Conservation (phyloP, 2,797 vertebrate species). For the Neoniphon sammara region DNA sequence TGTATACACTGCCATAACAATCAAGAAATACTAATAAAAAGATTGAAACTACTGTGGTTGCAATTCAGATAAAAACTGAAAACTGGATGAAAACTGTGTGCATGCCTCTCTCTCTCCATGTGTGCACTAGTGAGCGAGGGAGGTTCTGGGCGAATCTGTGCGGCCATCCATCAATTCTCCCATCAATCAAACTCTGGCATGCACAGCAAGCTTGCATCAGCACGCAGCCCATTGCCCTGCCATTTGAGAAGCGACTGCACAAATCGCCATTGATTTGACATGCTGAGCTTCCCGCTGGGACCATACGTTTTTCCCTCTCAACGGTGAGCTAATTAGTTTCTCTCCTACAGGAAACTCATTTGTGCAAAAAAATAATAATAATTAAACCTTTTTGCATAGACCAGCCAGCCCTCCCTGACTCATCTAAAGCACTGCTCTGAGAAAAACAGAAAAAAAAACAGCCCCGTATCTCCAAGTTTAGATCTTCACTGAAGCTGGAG, state of each 20-base stretch:
- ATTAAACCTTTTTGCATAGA: constrained; percentile 6
- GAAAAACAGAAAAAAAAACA: background rate
- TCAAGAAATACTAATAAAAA: too few relatives aligned
- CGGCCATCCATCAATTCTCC: constrained; percentile 42
- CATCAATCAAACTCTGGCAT: constrained; percentile 34
- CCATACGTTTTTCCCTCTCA: constrained; percentile 19
- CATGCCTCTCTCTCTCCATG: background rate
- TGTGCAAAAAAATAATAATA: constrained; percentile 33
- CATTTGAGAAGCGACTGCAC: constrained; percentile 58
- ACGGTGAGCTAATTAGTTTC: constrained; percentile 53
- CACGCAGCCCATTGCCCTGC: constrained; percentile 25
- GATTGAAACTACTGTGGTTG: too few relatives aligned
- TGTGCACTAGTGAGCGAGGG: background rate
- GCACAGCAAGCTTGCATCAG: constrained; percentile 51
- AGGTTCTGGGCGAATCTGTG: constrained; percentile 5
- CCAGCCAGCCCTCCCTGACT: constrained; percentile 24
- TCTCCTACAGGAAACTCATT: constrained; percentile 40
- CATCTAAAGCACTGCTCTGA: constrained; percentile 14
- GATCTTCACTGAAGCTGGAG: constrained; percentile 2
- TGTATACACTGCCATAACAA: too few relatives aligned
- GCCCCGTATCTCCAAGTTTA: constrained; percentile 10
- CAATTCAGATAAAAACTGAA: too few relatives aligned
- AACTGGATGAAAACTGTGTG: too few relatives aligned
- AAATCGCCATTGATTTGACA: constrained; percentile 65
- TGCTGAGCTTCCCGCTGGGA: constrained; percentile 36